These are phyloP conservation scores for Caenorhabditis drosophilae DNA, from an alignment of 2,888 invertebrate genomes.

Conservation along the genomic window DNA sequence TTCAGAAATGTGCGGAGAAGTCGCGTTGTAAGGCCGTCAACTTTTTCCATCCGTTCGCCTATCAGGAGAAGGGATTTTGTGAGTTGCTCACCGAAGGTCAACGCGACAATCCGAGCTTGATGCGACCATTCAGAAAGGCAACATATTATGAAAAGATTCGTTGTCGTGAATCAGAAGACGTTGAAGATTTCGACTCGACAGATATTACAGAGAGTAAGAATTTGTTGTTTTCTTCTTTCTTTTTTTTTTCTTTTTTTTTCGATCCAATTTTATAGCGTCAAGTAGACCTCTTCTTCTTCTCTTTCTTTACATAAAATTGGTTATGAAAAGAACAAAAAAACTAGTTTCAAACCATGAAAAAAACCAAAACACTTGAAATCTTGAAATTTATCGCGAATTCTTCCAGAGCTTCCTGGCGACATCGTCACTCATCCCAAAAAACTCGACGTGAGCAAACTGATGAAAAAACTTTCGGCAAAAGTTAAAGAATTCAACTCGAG, in stretches of 20 bases:
- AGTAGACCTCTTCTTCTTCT: too few relatives aligned
- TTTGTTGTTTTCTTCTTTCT: conserved; percentile 15
- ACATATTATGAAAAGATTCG: conserved; percentile 67
- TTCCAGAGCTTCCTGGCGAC: background rate
- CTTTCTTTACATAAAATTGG: too few relatives aligned
- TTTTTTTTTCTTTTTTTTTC: background rate
- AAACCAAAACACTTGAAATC: too few relatives aligned
- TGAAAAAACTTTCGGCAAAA: conserved; percentile 64
- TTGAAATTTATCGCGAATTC: too few relatives aligned
- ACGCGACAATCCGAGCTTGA: conserved; percentile 66
- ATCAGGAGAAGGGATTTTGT: conserved; percentile 66
- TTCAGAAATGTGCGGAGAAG: conserved; percentile 59
- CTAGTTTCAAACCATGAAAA: too few relatives aligned
- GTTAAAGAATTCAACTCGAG: conserved; percentile 56
- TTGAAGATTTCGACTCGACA: conserved; percentile 27
- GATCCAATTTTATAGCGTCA: too few relatives aligned
- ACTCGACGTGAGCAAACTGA: conserved; percentile 43
- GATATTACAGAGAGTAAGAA: conserved; percentile 33
- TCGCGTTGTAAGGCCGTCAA: conserved; percentile 65
- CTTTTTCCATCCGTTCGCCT: conserved; percentile 64
- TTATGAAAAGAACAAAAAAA: too few relatives aligned
- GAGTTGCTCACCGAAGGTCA: conserved; percentile 66
- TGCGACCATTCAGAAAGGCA: conserved; percentile 66
- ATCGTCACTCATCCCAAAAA: conserved; percentile 13
- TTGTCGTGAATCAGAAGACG: conserved; percentile 55